Conservation (phyloP, 2,113 vertebrate species). For the Argyrosomus japonicus region DNA sequence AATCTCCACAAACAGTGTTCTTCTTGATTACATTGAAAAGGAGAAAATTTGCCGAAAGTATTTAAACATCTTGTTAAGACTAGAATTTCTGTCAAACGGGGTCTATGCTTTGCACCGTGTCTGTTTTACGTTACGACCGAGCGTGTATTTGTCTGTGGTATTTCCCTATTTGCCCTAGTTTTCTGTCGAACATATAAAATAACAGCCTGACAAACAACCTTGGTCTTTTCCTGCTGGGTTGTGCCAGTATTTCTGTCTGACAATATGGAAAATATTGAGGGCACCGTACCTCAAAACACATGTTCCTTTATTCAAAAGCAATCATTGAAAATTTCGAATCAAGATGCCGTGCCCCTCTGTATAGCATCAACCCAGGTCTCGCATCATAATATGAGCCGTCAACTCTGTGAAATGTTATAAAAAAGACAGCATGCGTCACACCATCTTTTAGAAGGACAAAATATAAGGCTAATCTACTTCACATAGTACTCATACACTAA, state of each 20-base stretch:
- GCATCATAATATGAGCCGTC: conserved; percentile 35
- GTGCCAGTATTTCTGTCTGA: conserved; percentile 23
- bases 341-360: conserved; percentile 6
- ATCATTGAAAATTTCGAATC: background rate
- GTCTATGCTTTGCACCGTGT: background rate
- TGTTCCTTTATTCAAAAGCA: conserved; percentile 27
- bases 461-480: background rate
- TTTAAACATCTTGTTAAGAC: background rate
- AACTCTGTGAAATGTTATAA: conserved; percentile 1
- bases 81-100: background rate
- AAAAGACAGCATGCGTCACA: background rate
- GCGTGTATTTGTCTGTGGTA: background rate
- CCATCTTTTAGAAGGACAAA: background rate
- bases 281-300: conserved; percentile 37
- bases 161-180: conserved; percentile 8
- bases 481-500: background rate
- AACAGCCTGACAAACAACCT: conserved; percentile 31
- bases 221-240: background rate
- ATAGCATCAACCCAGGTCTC: conserved; percentile 11
- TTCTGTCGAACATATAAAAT: conserved; percentile 19
- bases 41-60: conserved; percentile 1
- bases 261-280: conserved; percentile 39
- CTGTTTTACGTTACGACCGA: background rate
- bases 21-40: conserved; percentile 42
- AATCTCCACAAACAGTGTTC: conserved; percentile 30